Evolutionary conservation across 2,888 invertebrate species (phyloP), one percentile per base, ranked within the genome.

Genomic region (Sarcophaga rosellei): DNA sequence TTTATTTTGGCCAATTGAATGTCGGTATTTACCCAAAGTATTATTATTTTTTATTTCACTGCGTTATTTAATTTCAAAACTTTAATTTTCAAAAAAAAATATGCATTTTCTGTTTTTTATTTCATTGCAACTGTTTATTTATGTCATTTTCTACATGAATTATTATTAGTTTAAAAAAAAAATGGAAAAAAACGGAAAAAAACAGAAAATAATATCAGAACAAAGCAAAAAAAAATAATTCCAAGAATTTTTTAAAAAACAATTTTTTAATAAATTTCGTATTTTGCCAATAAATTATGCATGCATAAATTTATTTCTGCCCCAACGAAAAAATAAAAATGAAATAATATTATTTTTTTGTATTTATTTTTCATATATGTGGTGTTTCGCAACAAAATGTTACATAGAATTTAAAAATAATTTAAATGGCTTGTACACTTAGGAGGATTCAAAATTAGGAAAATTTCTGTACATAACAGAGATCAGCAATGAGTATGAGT

Each of bases 131-230:
- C 35, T 68, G 44, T 12, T 66, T 69, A 20, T 81, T 78, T 74
- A 61, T 69, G 65, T 81, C 25, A 73, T 69, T 83, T 82, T 72
- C 77, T 73, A 70, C 82, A 78, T 83, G 77, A 83, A 45, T 78
- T 78, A 73, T 78, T 77, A 66, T 78, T 61, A 61, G 66, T 78
- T 83, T 35, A 57, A 59, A 1, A n/a, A 23, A 17, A 53, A 35
- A 70, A n/a, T 17, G 23, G 10, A 17, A 47, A 35, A 70, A 72
- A 53, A 57, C 1, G 20, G 47, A 20, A 2, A 65, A 75, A 25
- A n/a, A n/a, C n/a, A n/a, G n/a, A n/a, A n/a, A n/a, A n/a, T n/a
- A n/a, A 25, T 25, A 12, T 0, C 0, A 47, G 0, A 21, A 61
- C 47, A 4, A 59, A 23, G 59, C 53, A 61, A 53, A 74, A 73